These are phyloP conservation scores for Amiota minor DNA, from an alignment of 2,888 invertebrate species.

Conservation along the genomic window DNA sequence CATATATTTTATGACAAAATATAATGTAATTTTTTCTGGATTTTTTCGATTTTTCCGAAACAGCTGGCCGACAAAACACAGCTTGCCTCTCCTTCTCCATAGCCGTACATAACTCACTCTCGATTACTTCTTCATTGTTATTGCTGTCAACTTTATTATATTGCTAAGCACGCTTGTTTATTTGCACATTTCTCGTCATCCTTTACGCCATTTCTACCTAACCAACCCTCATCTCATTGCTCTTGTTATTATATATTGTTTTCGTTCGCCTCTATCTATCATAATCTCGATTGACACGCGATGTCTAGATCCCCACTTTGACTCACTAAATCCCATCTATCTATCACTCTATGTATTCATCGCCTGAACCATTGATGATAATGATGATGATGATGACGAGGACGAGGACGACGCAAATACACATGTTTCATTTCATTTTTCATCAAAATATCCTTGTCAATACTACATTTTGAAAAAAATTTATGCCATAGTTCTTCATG, in stretches of 20 bases:
- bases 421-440: conserved; percentile 6
- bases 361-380: no score
- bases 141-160: conserved; percentile 26
- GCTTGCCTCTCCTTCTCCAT: no score
- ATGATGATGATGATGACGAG: no score
- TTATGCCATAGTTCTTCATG: conserved; percentile 62
- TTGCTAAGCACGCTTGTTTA: conserved; percentile 20
- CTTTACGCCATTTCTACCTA: neutral
- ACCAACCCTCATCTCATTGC: neutral
- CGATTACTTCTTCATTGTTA: neutral
- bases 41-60: no score
- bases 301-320: conserved; percentile 30
- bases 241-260: conserved; percentile 26
- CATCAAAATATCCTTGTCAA: conserved; percentile 53
- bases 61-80: no score
- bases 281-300: conserved; percentile 67
- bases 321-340: no score
- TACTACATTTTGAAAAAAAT: conserved; percentile 57
- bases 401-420: no score
- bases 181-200: conserved; percentile 9
- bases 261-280: conserved; percentile 52
- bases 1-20: no score
- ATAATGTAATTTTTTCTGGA: no score
- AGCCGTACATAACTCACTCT: no score
- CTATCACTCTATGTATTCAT: no score